phyloP scores from a whole-genome alignment of 2,797 vertebrate genomes.

The Hoplostethus atlanticus region DNA sequence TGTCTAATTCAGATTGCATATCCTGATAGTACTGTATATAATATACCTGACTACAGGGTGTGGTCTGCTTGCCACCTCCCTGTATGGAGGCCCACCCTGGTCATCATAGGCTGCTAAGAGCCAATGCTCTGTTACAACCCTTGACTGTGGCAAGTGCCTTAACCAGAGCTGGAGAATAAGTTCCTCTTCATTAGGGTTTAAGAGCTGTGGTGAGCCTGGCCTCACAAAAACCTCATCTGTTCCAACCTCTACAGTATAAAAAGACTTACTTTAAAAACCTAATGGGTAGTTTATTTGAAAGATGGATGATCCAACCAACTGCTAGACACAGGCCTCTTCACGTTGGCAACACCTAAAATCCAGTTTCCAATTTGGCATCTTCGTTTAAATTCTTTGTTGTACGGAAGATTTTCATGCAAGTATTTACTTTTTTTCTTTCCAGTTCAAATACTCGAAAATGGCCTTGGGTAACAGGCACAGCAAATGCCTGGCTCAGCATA shows the following conservation, averaged over 20 bases:
- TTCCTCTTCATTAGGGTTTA: constrained; percentile 5
- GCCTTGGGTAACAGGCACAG: not conserved
- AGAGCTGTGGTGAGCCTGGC: not conserved
- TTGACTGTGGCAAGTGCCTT: not conserved
- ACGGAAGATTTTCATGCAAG: constrained; percentile 1
- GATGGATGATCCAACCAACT: not conserved
- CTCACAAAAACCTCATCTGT: not conserved
- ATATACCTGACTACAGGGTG: not conserved
- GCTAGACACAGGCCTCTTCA: not conserved
- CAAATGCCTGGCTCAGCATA: not conserved
- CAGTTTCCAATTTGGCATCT: not conserved
- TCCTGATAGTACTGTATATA: not conserved
- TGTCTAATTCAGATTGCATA: not conserved
- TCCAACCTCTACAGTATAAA: not conserved
- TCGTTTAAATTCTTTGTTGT: too few relatives aligned
- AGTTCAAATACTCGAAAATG: constrained; percentile 7
- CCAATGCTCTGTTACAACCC: not conserved
- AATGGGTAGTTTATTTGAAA: not conserved
- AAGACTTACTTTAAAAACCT: not conserved
- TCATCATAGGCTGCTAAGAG: not conserved
- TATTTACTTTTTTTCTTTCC: not conserved
- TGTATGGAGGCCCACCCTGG: not conserved
- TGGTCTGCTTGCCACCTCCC: constrained; percentile 8
- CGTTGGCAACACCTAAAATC: not conserved
- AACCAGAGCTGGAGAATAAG: not conserved